A percentile compares a stretch with the other conserved stretches of the same genome.
Conservation (phyloP, 2,113 vertebrate species). For the Lycaon pictus region DNA sequence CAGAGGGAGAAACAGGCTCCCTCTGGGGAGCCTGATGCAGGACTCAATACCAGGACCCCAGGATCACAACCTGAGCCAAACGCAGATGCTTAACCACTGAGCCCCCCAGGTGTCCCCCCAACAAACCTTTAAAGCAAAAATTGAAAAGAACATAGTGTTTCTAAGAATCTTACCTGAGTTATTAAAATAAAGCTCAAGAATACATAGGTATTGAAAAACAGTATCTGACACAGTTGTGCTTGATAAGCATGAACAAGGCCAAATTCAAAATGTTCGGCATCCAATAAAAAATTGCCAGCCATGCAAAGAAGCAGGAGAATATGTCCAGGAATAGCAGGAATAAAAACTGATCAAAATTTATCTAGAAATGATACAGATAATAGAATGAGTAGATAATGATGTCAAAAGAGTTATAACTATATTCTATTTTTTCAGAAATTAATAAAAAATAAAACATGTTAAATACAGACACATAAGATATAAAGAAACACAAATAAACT, state of each 20-base stretch:
- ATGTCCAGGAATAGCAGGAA: not conserved
- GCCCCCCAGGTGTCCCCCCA: too few species aligned
- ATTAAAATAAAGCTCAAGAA: not conserved
- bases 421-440: not conserved
- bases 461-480: not conserved
- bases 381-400: not conserved
- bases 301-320: not conserved
- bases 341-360: not conserved
- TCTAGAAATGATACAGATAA: not conserved
- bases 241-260: not conserved
- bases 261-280: not conserved
- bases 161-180: not conserved
- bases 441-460: not conserved
- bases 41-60: too few species aligned
- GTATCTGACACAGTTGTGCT: not conserved
- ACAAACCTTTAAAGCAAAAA: not conserved
- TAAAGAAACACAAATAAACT: not conserved
- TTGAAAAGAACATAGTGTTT: not conserved
- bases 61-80: too few species aligned
- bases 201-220: not conserved
- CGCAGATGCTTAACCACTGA: too few species aligned
- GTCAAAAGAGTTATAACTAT: not conserved
- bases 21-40: too few species aligned
- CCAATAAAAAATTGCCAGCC: not conserved
- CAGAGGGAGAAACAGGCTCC: too few species aligned